Percentiles rank a stretch among this genome's conserved stretches.
Conservation (phyloP, 1,140 invertebrate genomes). For the Ips nitidus region DNA sequence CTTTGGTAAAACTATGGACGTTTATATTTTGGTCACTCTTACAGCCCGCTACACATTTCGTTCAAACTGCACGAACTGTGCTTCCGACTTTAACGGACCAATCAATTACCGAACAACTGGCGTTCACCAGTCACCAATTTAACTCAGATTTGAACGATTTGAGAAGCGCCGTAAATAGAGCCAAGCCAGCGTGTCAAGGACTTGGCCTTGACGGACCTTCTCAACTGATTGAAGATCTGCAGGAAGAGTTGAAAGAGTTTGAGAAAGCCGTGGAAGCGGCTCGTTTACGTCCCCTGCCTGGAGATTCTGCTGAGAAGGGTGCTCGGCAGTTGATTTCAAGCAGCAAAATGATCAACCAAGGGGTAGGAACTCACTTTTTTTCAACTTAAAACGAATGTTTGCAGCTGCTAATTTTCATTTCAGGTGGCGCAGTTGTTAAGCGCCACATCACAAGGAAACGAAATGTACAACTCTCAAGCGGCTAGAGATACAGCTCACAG, state of each 20-base stretch:
- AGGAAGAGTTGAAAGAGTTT: slow-evolving; percentile 81
- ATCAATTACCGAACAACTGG: slow-evolving; percentile 56
- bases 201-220: slow-evolving; percentile 82
- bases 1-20: too few relatives aligned
- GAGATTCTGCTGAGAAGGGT: slow-evolving; percentile 79
- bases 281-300: slow-evolving; percentile 78
- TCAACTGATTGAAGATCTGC: slow-evolving; percentile 77
- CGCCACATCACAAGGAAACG: slow-evolving; percentile 81
- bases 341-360: slow-evolving; percentile 66
- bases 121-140: slow-evolving; percentile 73
- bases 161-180: slow-evolving; percentile 73
- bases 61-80: slow-evolving; percentile 77
- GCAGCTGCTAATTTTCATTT: too few relatives aligned
- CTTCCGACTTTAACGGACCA: slow-evolving; percentile 85
- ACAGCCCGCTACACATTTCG: slow-evolving; percentile 55
- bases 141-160: slow-evolving; percentile 77
- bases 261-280: slow-evolving; percentile 70
- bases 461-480: slow-evolving; percentile 79
- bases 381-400: background rate
- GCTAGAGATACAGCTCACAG: slow-evolving; percentile 78
- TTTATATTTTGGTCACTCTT: background rate
- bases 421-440: slow-evolving; percentile 79
- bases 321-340: slow-evolving; percentile 70
- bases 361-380: slow-evolving; percentile 28
- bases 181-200: slow-evolving; percentile 81